Evolutionary conservation across 1,140 invertebrate species (phyloP).

Genomic region (Ceratina japonica): DNA sequence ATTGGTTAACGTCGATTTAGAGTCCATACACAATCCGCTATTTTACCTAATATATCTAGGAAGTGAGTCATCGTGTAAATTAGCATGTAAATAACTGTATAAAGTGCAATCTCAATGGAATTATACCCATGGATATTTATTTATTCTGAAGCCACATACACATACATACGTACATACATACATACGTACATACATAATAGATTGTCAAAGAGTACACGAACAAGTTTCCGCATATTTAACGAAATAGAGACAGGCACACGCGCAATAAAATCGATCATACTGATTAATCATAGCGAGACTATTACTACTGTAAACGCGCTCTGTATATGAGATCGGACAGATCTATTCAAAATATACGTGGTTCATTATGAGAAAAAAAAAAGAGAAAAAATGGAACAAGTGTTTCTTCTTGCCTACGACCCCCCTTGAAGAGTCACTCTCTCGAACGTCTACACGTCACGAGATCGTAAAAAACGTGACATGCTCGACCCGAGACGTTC

Average conservation of each 20-base stretch:
- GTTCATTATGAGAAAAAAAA: slow-evolving; percentile 38
- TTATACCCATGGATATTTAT: slow-evolving; percentile 36
- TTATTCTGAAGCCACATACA: slow-evolving; percentile 24
- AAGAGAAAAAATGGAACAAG: slow-evolving; percentile 10
- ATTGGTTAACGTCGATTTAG: slow-evolving; percentile 15
- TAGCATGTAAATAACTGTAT: slow-evolving; percentile 79
- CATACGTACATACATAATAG: not conserved
- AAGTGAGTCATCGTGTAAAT: slow-evolving; percentile 71
- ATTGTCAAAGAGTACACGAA: too few species aligned
- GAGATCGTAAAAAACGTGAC: slow-evolving; percentile 41
- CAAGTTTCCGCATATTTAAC: not conserved
- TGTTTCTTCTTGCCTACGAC: slow-evolving; percentile 42
- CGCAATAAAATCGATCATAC: slow-evolving; percentile 29
- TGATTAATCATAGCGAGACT: slow-evolving; percentile 20
- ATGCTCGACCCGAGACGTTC: slow-evolving; percentile 20
- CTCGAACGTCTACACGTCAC: slow-evolving; percentile 23
- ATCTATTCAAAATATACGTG: slow-evolving; percentile 44
- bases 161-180: not conserved
- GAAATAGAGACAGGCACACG: not conserved
- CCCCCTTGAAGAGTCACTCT: slow-evolving; percentile 18
- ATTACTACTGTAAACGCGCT: slow-evolving; percentile 20
- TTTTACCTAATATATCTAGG: slow-evolving; percentile 27
- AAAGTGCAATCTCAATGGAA: slow-evolving; percentile 58
- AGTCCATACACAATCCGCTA: not conserved
- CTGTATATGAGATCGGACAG: slow-evolving; percentile 31